Evolutionary conservation across 2,113 vertebrate genomes (phyloP).

Genomic region (Hemicordylus capensis): DNA sequence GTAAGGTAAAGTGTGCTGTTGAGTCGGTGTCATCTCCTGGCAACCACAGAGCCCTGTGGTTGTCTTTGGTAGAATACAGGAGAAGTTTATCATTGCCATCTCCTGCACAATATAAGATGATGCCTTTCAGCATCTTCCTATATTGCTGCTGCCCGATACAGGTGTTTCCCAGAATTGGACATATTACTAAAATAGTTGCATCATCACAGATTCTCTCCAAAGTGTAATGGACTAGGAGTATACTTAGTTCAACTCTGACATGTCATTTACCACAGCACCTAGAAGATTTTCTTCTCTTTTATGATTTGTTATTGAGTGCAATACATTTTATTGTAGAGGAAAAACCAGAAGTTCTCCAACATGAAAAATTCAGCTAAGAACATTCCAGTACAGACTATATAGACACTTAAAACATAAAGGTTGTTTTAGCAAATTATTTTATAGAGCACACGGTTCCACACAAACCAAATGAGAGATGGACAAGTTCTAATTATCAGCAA

Average conservation of each 20-base stretch:
- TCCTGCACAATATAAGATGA: too few relatives aligned
- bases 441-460: too few relatives aligned
- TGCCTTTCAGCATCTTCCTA: too few relatives aligned
- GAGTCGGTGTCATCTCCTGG: too few relatives aligned
- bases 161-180: too few relatives aligned
- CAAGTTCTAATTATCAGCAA: not conserved
- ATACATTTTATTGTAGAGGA: not conserved
- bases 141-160: too few relatives aligned
- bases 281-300: not conserved
- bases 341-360: not conserved
- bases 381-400: not conserved
- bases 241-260: not conserved
- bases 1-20: too few relatives aligned
- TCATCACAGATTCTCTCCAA: not conserved
- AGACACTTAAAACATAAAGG: not conserved
- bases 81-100: too few relatives aligned
- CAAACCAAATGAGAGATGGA: not conserved
- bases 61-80: too few relatives aligned
- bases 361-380: not conserved
- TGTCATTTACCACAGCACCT: not conserved
- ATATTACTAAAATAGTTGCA: not conserved
- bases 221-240: not conserved
- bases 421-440: not conserved
- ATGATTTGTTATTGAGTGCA: not conserved
- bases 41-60: too few relatives aligned